These are phyloP conservation scores for Drosophila leontia DNA, from an alignment of 1,140 invertebrate species.

Conservation along the genomic window DNA sequence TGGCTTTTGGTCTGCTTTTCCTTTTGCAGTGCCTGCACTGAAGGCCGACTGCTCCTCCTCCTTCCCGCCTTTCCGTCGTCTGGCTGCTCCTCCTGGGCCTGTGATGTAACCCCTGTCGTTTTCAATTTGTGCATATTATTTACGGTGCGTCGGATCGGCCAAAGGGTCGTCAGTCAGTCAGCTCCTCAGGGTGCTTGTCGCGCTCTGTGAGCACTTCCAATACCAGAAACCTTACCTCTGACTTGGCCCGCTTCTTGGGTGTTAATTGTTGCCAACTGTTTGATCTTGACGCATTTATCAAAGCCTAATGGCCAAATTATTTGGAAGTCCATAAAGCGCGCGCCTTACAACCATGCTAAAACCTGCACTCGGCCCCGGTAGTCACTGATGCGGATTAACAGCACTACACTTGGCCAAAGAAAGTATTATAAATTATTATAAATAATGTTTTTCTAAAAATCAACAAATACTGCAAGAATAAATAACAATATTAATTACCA, in stretches of 20 bases:
- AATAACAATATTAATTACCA: no score
- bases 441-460: no score
- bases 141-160: conserved; percentile 16
- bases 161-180: conserved; percentile 25
- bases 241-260: conserved; percentile 44
- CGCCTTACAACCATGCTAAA: conserved; percentile 67
- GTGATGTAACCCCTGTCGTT: conserved; percentile 61
- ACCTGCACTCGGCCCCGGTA: conserved; percentile 49
- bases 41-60: conserved; percentile 36
- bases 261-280: conserved; percentile 63
- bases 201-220: conserved; percentile 16
- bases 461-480: no score
- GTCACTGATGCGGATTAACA: conserved; percentile 55
- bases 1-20: conserved; percentile 47
- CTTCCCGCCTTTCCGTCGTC: not conserved
- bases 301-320: conserved; percentile 57
- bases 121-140: conserved; percentile 69
- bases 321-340: conserved; percentile 53
- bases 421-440: no score
- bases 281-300: conserved; percentile 60
- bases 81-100: conserved; percentile 15
- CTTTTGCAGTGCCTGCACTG: conserved; percentile 36
- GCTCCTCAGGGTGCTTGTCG: not conserved
- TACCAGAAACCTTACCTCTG: not conserved
- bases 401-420: not conserved